A percentile compares a stretch with the other conserved stretches of the same genome.
phyloP scores from a whole-genome alignment of 2,888 invertebrate species.

The Eupeodes luniger region DNA sequence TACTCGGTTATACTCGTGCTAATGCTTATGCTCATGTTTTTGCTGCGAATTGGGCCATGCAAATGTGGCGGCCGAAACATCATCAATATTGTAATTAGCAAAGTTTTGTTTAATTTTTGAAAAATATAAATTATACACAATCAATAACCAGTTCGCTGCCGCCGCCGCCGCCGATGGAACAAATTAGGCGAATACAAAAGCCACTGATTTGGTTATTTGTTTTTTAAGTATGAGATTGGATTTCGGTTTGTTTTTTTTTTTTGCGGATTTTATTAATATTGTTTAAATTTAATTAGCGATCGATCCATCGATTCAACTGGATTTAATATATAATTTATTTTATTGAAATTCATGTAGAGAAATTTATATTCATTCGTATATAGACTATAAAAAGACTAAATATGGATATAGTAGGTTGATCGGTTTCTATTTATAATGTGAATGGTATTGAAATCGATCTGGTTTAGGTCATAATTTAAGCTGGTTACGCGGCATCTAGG shows the following conservation, averaged over 20 bases:
- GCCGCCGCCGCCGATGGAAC: background rate
- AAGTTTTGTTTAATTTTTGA: conserved; percentile 5
- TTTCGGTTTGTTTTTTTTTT: conserved; percentile 1
- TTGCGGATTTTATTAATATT: conserved; percentile 6
- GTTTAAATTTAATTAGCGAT: conserved; percentile 20
- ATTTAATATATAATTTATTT: conserved; percentile 13
- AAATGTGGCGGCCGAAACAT: conserved; percentile 25
- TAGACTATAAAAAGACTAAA: background rate
- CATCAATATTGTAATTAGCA: conserved; percentile 30
- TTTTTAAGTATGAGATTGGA: background rate
- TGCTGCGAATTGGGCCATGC: conserved; percentile 46
- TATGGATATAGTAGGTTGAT: background rate
- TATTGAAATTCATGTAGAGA: background rate
- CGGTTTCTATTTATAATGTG: background rate
- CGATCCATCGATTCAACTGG: background rate
- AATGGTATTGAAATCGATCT: background rate
- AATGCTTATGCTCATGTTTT: no score
- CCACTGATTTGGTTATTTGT: conserved; percentile 22
- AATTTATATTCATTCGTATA: background rate
- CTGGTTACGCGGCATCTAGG: background rate
- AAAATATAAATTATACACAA: conserved; percentile 12
- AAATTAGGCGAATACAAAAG: conserved; percentile 31
- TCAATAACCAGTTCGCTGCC: conserved; percentile 21
- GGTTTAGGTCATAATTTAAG: background rate
- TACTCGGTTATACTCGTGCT: conserved; percentile 19